These are phyloP conservation scores for Miichthys miiuy DNA, from an alignment of 2,797 vertebrate species.

Conservation along the genomic window DNA sequence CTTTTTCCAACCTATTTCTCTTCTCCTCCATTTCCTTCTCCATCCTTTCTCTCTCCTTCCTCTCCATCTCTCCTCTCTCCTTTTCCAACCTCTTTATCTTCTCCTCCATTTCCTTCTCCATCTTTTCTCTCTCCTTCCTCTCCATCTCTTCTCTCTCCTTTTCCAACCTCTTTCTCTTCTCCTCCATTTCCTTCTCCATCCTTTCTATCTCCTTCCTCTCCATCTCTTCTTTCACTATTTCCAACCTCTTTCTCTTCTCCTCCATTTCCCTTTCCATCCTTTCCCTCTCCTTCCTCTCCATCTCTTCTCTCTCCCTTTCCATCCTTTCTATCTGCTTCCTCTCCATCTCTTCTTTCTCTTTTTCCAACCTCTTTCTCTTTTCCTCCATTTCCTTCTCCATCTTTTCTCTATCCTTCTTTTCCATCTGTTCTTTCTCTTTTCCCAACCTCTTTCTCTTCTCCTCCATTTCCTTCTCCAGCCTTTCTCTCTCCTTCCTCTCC, in stretches of 20 bases:
- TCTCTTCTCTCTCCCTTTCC: neutral
- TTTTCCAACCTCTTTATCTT: neutral
- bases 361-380: neutral
- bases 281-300: neutral
- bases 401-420: neutral
- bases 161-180: neutral
- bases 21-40: neutral
- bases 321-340: neutral
- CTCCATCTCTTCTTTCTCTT: constrained; percentile 13
- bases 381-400: neutral
- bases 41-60: neutral
- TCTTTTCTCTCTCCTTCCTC: neutral
- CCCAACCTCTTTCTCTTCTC: neutral
- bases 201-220: neutral
- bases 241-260: neutral
- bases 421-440: constrained; percentile 2
- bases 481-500: neutral
- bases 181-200: neutral
- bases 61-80: neutral
- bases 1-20: neutral
- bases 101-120: neutral
- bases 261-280: neutral
- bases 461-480: neutral
- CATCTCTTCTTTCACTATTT: neutral
- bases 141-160: neutral